Conservation (phyloP, 2,888 invertebrate genomes). For the Zeuzera pyrina region DNA sequence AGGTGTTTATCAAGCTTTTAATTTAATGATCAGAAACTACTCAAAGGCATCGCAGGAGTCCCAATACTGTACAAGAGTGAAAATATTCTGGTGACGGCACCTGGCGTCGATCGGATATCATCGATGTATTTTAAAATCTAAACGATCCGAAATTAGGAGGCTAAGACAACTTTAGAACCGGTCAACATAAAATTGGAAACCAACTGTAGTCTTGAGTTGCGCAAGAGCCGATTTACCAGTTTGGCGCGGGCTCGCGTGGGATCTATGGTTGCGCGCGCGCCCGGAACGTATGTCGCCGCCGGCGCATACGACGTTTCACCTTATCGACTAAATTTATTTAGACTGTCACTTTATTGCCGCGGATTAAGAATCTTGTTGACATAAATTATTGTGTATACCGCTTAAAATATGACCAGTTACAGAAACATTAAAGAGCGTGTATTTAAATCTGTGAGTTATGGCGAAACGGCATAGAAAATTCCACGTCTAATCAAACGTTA, state of each 20-base stretch:
- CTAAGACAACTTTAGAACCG: slow-evolving; percentile 67
- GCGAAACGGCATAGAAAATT: slow-evolving; percentile 6
- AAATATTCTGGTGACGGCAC: too few relatives aligned
- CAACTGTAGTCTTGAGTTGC: slow-evolving; percentile 66
- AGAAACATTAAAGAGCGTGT: slow-evolving; percentile 24
- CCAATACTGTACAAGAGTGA: too few relatives aligned
- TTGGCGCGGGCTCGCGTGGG: slow-evolving; percentile 59
- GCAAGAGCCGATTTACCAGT: slow-evolving; percentile 63
- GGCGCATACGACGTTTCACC: slow-evolving; percentile 33
- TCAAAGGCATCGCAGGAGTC: too few relatives aligned
- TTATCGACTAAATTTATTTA: slow-evolving; percentile 35
- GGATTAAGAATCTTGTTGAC: slow-evolving; percentile 60
- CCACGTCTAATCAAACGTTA: not conserved
- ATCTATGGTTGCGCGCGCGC: slow-evolving; percentile 35
- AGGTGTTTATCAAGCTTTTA: too few relatives aligned
- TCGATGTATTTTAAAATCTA: slow-evolving; percentile 66
- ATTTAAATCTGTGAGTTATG: slow-evolving; percentile 15
- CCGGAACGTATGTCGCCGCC: slow-evolving; percentile 16
- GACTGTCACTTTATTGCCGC: slow-evolving; percentile 50
- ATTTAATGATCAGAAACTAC: too few relatives aligned
- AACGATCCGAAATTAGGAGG: slow-evolving; percentile 72
- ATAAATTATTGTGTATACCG: slow-evolving; percentile 47
- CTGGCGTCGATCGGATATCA: slow-evolving; percentile 1
- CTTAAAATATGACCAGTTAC: slow-evolving; percentile 34
- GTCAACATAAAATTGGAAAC: slow-evolving; percentile 74